These are phyloP conservation scores for Spisula subtruncata DNA, from an alignment of 2,888 invertebrate species.

Conservation along the genomic window DNA sequence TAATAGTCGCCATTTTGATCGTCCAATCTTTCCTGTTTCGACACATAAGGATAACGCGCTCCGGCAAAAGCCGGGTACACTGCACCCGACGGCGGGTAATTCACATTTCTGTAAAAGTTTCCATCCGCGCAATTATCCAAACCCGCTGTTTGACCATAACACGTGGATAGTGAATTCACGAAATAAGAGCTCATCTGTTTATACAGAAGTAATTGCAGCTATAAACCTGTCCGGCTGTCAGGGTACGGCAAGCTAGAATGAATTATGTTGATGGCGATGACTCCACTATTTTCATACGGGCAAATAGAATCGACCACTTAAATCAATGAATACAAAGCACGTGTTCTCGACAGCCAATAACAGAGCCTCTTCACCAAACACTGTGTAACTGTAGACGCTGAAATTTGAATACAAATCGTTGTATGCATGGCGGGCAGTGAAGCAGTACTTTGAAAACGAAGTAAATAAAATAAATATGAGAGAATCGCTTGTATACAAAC, in stretches of 20 bases:
- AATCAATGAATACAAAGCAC: conserved; percentile 78
- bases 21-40: conserved; percentile 76
- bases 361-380: conserved; percentile 56
- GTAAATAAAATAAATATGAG: conserved; percentile 2
- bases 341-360: conserved; percentile 78
- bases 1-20: conserved; percentile 84
- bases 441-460: neutral
- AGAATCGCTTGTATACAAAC: neutral
- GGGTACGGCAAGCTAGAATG: conserved; percentile 78
- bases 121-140: conserved; percentile 83
- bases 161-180: conserved; percentile 85
- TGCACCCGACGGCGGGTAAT: conserved; percentile 77
- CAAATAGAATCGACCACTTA: conserved; percentile 77
- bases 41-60: conserved; percentile 78
- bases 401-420: conserved; percentile 69
- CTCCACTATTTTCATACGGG: conserved; percentile 75
- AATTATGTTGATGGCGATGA: conserved; percentile 82
- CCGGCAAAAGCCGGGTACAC: conserved; percentile 80
- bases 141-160: conserved; percentile 83
- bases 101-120: conserved; percentile 79
- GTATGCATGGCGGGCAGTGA: neutral
- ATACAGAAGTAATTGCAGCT: conserved; percentile 75
- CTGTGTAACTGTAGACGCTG: conserved; percentile 65
- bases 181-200: conserved; percentile 86
- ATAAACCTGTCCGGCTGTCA: conserved; percentile 84